Evolutionary conservation across 2,113 vertebrate genomes (phyloP).

Genomic region (Channa maculata): DNA sequence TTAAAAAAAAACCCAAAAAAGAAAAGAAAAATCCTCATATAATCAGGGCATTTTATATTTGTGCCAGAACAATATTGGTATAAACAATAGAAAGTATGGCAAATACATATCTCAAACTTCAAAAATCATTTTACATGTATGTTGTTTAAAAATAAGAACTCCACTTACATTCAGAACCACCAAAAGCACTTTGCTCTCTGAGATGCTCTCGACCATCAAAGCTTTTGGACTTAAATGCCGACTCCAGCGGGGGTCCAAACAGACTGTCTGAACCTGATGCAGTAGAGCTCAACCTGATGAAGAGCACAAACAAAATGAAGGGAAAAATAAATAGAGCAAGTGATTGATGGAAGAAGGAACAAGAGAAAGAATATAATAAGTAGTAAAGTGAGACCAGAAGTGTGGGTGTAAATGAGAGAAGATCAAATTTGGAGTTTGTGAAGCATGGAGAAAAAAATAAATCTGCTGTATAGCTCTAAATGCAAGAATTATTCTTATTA

Average conservation of each 20-base stretch:
- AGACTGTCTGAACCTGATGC: slow-evolving; percentile 81
- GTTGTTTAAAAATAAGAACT: not conserved
- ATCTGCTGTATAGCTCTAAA: not conserved
- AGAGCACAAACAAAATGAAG: not conserved
- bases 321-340: not conserved
- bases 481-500: too few species aligned
- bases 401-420: not conserved
- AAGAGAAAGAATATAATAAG: not conserved
- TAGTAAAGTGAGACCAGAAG: not conserved
- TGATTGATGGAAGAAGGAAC: not conserved
- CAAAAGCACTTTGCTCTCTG: slow-evolving; percentile 49
- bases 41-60: not conserved
- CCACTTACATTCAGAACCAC: slow-evolving; percentile 77
- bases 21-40: not conserved
- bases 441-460: not conserved
- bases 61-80: not conserved
- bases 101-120: too few species aligned
- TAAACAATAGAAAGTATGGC: too few species aligned
- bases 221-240: slow-evolving; percentile 87
- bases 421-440: not conserved
- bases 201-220: slow-evolving; percentile 84
- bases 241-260: slow-evolving; percentile 91
- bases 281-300: slow-evolving; percentile 76
- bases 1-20: too few species aligned
- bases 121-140: too few species aligned